Percentiles rank a stretch among this genome's conserved stretches.
phyloP scores from a whole-genome alignment of 2,113 vertebrate genomes.

The Stigmatopora argus region DNA sequence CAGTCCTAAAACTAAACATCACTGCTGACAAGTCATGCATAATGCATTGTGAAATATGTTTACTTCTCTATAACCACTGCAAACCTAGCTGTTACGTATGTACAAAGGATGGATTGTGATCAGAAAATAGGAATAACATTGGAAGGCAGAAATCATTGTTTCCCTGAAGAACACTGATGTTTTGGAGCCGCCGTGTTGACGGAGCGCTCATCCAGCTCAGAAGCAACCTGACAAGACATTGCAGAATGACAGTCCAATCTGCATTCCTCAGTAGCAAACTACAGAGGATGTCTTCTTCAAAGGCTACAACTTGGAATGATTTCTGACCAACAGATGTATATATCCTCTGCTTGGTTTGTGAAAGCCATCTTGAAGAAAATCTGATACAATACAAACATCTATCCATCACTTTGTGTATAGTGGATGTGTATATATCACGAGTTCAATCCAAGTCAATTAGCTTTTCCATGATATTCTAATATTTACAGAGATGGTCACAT shows the following conservation, averaged over 20 bases:
- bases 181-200: slow-evolving; percentile 1
- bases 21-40: not conserved
- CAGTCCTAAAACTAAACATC: not conserved
- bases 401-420: not conserved
- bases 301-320: slow-evolving; percentile 15
- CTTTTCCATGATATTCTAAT: too few species aligned
- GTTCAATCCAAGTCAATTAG: too few species aligned
- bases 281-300: slow-evolving; percentile 13
- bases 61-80: not conserved
- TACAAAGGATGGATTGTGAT: slow-evolving; percentile 7
- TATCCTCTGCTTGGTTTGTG: slow-evolving; percentile 9
- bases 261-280: slow-evolving; percentile 10
- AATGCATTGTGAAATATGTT: not conserved
- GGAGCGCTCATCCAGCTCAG: not conserved
- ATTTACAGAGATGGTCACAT: not conserved
- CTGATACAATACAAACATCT: slow-evolving; percentile 5
- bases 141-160: not conserved
- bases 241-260: slow-evolving; percentile 2
- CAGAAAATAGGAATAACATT: slow-evolving; percentile 4
- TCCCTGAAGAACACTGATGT: not conserved
- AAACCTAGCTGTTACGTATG: not conserved
- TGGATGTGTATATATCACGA: too few species aligned
- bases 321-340: slow-evolving; percentile 1
- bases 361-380: slow-evolving; percentile 8
- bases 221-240: slow-evolving; percentile 4